phyloP scores from a whole-genome alignment of 2,113 vertebrate species.

The Proterorhinus semilunaris region DNA sequence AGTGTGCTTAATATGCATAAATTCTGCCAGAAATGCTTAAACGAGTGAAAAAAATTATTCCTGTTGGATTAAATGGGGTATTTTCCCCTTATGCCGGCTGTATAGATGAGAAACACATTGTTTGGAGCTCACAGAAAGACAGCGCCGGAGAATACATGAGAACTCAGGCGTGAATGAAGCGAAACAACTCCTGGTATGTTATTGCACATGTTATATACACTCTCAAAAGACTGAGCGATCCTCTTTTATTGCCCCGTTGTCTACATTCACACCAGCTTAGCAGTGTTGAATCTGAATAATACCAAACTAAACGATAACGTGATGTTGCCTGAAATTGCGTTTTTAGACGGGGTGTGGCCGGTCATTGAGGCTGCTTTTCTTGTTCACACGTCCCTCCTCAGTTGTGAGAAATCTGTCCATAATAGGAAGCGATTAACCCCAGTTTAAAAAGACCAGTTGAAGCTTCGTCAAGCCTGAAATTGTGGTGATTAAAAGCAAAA shows the following conservation, averaged over 20 bases:
- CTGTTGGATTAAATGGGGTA: too few relatives aligned
- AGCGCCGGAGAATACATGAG: too few relatives aligned
- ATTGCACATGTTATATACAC: too few relatives aligned
- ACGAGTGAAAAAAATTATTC: too few relatives aligned
- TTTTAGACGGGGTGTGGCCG: constrained; percentile 19
- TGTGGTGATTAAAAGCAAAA: constrained; percentile 77
- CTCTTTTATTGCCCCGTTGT: neutral
- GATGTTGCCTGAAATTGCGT: constrained; percentile 11
- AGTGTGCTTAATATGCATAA: too few relatives aligned
- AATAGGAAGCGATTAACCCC: constrained; percentile 75
- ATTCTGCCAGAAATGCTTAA: too few relatives aligned
- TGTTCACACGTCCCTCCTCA: constrained; percentile 46
- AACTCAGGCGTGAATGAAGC: too few relatives aligned
- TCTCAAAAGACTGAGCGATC: too few relatives aligned
- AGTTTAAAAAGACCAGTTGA: constrained; percentile 74
- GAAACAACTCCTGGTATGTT: too few relatives aligned
- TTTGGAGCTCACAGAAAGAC: too few relatives aligned
- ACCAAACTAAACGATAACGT: neutral
- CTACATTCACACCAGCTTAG: constrained; percentile 16
- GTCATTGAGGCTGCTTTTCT: constrained; percentile 36
- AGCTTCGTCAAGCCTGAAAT: constrained; percentile 81
- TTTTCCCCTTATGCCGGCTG: too few relatives aligned
- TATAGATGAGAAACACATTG: too few relatives aligned
- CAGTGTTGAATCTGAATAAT: constrained; percentile 1
- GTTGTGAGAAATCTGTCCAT: constrained; percentile 60